These are phyloP conservation scores for Lochmaea capreae DNA, from an alignment of 2,888 invertebrate species.

Conservation along the genomic window DNA sequence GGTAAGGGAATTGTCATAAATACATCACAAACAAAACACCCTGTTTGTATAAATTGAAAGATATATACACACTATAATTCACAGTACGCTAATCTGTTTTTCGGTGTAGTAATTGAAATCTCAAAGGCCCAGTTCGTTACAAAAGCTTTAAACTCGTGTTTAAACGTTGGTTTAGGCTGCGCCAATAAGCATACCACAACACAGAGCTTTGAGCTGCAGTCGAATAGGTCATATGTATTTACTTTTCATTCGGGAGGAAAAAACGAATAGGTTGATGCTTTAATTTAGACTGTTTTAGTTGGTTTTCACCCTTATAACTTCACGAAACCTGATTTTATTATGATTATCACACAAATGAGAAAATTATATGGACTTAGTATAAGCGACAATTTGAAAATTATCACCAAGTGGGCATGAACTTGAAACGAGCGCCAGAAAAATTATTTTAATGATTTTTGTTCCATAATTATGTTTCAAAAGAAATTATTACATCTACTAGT, in stretches of 20 bases:
- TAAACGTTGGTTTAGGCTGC: conserved; percentile 6
- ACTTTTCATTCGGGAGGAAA: conserved; percentile 9
- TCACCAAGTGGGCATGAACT: too few species aligned
- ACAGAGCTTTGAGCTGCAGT: neutral
- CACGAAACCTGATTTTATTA: neutral
- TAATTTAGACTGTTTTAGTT: neutral
- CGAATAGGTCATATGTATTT: conserved; percentile 10
- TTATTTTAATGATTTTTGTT: too few species aligned
- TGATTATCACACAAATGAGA: too few species aligned
- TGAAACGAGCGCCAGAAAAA: too few species aligned
- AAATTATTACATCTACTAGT: too few species aligned
- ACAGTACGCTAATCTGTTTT: conserved; percentile 26
- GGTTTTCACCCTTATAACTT: neutral
- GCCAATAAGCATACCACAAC: conserved; percentile 13
- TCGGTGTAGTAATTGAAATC: conserved; percentile 30
- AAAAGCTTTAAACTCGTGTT: conserved; percentile 9
- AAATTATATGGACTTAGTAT: too few species aligned
- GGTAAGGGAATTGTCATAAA: neutral
- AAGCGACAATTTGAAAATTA: too few species aligned
- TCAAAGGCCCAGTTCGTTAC: conserved; percentile 31
- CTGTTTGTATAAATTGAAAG: conserved; percentile 3
- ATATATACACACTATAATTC: conserved; percentile 10
- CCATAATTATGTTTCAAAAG: too few species aligned
- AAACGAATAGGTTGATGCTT: neutral
- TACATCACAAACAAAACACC: neutral